A percentile compares a stretch with the other conserved stretches of the same genome.
Evolutionary conservation across 2,888 invertebrate genomes (phyloP).

Genomic region (Ethmia dodecea): DNA sequence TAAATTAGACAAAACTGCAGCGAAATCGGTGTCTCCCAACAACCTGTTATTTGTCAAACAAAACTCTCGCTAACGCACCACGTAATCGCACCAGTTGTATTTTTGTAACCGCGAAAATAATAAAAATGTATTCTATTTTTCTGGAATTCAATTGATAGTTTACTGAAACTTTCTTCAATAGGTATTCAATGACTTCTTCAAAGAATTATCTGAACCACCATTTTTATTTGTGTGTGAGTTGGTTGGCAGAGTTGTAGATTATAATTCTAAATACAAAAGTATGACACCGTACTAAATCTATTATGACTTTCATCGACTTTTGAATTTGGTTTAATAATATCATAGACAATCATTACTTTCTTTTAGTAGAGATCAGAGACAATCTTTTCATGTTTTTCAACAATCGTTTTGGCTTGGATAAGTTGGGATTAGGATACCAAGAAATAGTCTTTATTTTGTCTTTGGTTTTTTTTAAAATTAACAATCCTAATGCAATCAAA

Average conservation of each 20-base stretch:
- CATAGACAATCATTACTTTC: too few relatives aligned
- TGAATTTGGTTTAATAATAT: too few relatives aligned
- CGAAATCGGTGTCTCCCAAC: constrained; percentile 72
- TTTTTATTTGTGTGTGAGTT: constrained; percentile 71
- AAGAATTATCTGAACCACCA: constrained; percentile 69
- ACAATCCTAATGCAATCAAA: too few relatives aligned
- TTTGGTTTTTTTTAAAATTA: too few relatives aligned
- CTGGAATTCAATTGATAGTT: constrained; percentile 27
- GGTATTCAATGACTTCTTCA: constrained; percentile 49
- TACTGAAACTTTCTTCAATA: constrained; percentile 39
- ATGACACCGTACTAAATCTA: too few relatives aligned
- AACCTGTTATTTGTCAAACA: constrained; percentile 75
- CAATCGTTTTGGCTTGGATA: too few relatives aligned
- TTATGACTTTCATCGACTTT: too few relatives aligned
- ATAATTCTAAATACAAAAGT: too few relatives aligned
- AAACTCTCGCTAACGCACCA: constrained; percentile 56
- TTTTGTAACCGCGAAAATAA: constrained; percentile 31
- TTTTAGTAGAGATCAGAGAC: too few relatives aligned
- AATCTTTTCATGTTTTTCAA: too few relatives aligned
- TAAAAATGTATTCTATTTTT: constrained; percentile 35
- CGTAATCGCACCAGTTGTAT: constrained; percentile 46
- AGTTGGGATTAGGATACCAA: too few relatives aligned
- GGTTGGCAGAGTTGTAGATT: constrained; percentile 49
- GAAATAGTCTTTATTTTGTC: too few relatives aligned
- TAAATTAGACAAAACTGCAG: constrained; percentile 52